These are phyloP conservation scores for Epicauta chinensis DNA, from an alignment of 1,140 invertebrate genomes.

Conservation along the genomic window DNA sequence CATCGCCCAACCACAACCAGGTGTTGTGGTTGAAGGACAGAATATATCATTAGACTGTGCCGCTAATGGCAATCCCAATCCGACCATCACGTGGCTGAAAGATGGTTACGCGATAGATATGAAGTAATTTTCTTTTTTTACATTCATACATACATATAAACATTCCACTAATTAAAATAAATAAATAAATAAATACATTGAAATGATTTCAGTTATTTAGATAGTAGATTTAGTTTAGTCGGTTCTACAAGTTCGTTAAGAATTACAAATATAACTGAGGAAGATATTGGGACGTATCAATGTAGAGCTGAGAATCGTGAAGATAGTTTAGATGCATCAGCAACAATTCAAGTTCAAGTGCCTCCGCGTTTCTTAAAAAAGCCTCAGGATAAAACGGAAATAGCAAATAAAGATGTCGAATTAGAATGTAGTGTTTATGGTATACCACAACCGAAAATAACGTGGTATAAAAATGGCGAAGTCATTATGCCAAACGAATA, in stretches of 20 bases:
- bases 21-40: conserved; percentile 55
- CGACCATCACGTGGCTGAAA: conserved; percentile 85
- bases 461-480: conserved; percentile 93
- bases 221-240: conserved; percentile 62
- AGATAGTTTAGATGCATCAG: conserved; percentile 81
- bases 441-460: conserved; percentile 71
- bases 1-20: conserved; percentile 54
- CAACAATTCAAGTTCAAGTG: conserved; percentile 76
- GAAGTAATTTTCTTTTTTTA: conserved; percentile 47
- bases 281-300: conserved; percentile 85
- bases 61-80: conserved; percentile 80
- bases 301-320: conserved; percentile 85
- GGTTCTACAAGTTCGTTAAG: conserved; percentile 60
- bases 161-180: conserved; percentile 20
- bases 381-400: conserved; percentile 65
- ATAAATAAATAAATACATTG: too few relatives aligned
- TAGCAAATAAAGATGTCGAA: conserved; percentile 79
- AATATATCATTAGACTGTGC: conserved; percentile 84
- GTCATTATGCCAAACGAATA: conserved; percentile 80
- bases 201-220: conserved; percentile 55
- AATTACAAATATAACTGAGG: conserved; percentile 69
- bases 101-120: conserved; percentile 85
- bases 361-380: conserved; percentile 68
- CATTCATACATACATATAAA: too few relatives aligned
- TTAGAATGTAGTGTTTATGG: conserved; percentile 83